Percentiles rank a stretch among this genome's conserved stretches.
Conservation (phyloP, 2,888 invertebrate genomes). For the Drosophila meridiana region DNA sequence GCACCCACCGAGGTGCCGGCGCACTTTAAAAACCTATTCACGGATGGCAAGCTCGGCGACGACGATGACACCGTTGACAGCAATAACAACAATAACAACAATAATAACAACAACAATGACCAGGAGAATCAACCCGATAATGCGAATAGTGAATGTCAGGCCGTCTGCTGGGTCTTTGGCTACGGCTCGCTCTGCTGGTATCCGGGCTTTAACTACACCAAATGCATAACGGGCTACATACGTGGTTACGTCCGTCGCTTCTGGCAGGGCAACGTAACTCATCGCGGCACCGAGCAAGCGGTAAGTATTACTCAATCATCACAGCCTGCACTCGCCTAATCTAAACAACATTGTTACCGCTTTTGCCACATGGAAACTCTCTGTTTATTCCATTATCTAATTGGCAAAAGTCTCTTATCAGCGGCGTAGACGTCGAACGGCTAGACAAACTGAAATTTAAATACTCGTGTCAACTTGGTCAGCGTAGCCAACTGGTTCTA, state of each 20-base stretch:
- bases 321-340: not conserved
- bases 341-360: not conserved
- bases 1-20: conserved; percentile 62
- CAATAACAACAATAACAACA: conserved; percentile 14
- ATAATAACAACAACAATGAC: conserved; percentile 34
- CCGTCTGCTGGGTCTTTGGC: conserved; percentile 93
- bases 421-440: not conserved
- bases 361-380: not conserved
- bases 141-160: conserved; percentile 48
- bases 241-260: conserved; percentile 92
- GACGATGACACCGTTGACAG: conserved; percentile 40
- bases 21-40: conserved; percentile 81
- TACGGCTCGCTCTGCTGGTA: conserved; percentile 98
- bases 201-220: conserved; percentile 94
- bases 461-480: conserved; percentile 3
- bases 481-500: conserved; percentile 1
- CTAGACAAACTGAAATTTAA: conserved; percentile 19
- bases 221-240: conserved; percentile 91
- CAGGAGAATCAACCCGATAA: conserved; percentile 59
- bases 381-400: conserved; percentile 22
- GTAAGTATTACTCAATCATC: conserved; percentile 85
- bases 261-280: conserved; percentile 96
- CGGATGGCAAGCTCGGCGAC: conserved; percentile 71
- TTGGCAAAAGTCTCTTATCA: conserved; percentile 24
- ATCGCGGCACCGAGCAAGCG: conserved; percentile 91